Conservation (phyloP, 2,888 invertebrate species). For the Drosophila borealis region DNA sequence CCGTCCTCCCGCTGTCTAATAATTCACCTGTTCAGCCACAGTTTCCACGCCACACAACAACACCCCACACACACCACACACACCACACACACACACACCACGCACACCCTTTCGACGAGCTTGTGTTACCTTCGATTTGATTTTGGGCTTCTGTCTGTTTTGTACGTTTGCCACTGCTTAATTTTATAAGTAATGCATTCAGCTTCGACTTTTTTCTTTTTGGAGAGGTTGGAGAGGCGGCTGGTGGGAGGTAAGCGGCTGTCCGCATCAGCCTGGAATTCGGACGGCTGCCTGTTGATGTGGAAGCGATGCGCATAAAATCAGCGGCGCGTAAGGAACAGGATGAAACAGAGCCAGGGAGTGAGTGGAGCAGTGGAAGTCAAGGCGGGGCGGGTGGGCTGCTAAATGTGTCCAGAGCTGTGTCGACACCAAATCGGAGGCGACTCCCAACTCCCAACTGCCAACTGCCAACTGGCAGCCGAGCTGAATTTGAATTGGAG, state of each 20-base stretch:
- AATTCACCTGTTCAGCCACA: slow-evolving; percentile 67
- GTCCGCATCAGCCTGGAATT: slow-evolving; percentile 26
- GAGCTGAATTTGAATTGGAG: slow-evolving; percentile 11
- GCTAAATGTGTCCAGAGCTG: slow-evolving; percentile 24
- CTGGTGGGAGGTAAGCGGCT: slow-evolving; percentile 1
- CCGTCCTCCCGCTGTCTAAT: slow-evolving; percentile 41
- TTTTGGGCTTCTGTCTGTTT: slow-evolving; percentile 46
- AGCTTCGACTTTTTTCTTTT: slow-evolving; percentile 4
- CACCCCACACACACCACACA: neutral
- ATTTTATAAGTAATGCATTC: slow-evolving; percentile 68
- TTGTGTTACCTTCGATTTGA: slow-evolving; percentile 34
- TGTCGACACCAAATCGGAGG: slow-evolving; percentile 37
- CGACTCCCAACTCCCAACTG: slow-evolving; percentile 9
- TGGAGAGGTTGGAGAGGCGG: neutral
- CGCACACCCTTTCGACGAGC: neutral
- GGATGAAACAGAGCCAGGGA: slow-evolving; percentile 30
- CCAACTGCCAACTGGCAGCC: slow-evolving; percentile 16
- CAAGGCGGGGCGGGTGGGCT: neutral
- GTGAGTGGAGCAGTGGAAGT: neutral
- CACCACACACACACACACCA: neutral
- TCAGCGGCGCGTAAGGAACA: slow-evolving; percentile 67
- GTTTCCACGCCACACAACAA: slow-evolving; percentile 5
- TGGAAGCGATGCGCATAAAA: slow-evolving; percentile 75
- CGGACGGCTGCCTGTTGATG: slow-evolving; percentile 65
- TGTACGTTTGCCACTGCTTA: slow-evolving; percentile 62